Evolutionary conservation across 2,888 invertebrate genomes (phyloP), one percentile per base, ranked within the genome.

Genomic region (Biston stratarius): DNA sequence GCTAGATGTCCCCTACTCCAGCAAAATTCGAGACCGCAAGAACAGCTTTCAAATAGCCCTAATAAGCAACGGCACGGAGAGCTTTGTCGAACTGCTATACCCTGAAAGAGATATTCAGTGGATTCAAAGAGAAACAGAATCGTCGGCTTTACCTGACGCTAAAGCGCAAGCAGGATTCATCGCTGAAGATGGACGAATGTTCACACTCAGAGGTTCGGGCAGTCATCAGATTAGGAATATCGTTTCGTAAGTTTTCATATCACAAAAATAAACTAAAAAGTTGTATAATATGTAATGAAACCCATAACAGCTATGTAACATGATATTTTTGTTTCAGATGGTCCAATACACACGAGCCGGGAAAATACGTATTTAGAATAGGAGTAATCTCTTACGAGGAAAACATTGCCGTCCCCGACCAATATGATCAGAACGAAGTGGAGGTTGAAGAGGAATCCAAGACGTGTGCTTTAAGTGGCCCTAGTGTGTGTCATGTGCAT

Each of bases 161-260:
- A 96, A 97, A 77, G 99, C 98, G 0, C 99, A 99, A 90, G 98
- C 97, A 60, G 99, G 99, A 3, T 97, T 99, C 77, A 96, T 98
- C 72, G 95, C 97, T 0, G 97, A 97, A 70, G 97, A 98, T 83
- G 97, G 97, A 48, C 95, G 96, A 66, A 92, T 96, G 63, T 96
- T 95, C 79, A 95, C 95, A 3, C 93, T 99, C 24, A 96, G 96
- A 68, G 98, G 98, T 62, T 99, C 99, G 12, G 99, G 99, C 51
- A 97, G 97, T n/a, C 97, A 98, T 84, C 97, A 97, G 89, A 96
- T 97, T 73, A 94, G 95, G 76, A 96, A 97, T 85, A 94, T 98
- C 72, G 95, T 96, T 89, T 96, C 95, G 98, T 98, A 94, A 91
- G 89, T 86, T 70, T 51, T 12, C 38, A 24, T 58, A 2, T 12